phyloP scores from a whole-genome alignment of 2,797 vertebrate species.

The Bradypodion pumilum region DNA sequence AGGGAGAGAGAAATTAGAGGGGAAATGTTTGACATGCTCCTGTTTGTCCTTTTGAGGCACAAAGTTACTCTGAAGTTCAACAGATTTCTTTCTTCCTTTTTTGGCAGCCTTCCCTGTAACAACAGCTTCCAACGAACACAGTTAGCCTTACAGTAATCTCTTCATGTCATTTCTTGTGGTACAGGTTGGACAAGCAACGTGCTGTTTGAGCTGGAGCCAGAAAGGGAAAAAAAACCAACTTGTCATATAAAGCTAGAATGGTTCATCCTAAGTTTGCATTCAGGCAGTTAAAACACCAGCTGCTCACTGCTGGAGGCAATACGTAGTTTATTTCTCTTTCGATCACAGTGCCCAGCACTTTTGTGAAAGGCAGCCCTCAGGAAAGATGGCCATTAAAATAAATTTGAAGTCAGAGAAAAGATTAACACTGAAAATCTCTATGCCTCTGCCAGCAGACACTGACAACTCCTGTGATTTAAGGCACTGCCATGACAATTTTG shows the following conservation, averaged over 20 bases:
- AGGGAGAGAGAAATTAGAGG: neutral
- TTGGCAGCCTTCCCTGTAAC: neutral
- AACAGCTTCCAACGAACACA: conserved; percentile 6
- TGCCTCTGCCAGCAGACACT: conserved; percentile 54
- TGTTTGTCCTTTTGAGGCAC: neutral
- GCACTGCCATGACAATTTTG: conserved; percentile 58
- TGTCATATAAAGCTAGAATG: conserved; percentile 42
- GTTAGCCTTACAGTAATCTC: conserved; percentile 33
- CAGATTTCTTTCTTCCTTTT: neutral
- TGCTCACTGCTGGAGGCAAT: conserved; percentile 50
- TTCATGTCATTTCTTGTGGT: conserved; percentile 17
- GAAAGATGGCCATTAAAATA: conserved; percentile 66
- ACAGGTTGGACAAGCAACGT: conserved; percentile 32
- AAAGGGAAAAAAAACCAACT: conserved; percentile 30
- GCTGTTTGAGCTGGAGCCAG: conserved; percentile 35
- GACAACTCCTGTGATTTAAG: conserved; percentile 69
- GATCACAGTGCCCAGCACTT: conserved; percentile 44
- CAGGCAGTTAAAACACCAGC: conserved; percentile 55
- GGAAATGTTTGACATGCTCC: neutral
- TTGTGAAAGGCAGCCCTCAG: conserved; percentile 51
- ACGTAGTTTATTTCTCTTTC: conserved; percentile 61
- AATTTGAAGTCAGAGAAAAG: conserved; percentile 66
- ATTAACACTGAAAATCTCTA: conserved; percentile 59
- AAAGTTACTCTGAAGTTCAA: neutral
- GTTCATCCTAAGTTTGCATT: conserved; percentile 54